Percentiles rank a stretch among this genome's conserved stretches.
Conservation (phyloP, 2,113 vertebrate species). For the Ptyas mucosa region DNA sequence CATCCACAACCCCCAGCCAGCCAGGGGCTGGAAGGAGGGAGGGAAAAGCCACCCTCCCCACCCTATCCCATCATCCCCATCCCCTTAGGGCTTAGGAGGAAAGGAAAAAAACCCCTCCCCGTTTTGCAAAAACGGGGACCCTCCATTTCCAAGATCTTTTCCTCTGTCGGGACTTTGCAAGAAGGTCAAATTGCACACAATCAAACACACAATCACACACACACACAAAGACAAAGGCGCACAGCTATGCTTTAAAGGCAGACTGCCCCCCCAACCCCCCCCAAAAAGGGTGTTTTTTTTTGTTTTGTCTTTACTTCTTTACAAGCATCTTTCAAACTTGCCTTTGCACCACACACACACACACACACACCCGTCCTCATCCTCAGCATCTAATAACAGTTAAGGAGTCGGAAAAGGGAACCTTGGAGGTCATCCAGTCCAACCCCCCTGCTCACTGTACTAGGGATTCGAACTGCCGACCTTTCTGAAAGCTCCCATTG, state of each 20-base stretch:
- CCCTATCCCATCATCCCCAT: not conserved
- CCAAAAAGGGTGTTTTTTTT: too few relatives aligned
- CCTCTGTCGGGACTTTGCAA: not conserved
- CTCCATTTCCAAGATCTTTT: not conserved
- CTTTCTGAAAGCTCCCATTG: not conserved
- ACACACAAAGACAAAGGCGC: not conserved
- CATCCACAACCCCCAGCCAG: not conserved
- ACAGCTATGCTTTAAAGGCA: not conserved
- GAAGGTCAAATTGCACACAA: not conserved
- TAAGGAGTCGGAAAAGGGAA: too few relatives aligned
- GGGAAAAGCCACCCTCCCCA: not conserved
- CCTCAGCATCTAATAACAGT: too few relatives aligned
- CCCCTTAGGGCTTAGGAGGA: not conserved
- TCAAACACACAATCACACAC: too few relatives aligned
- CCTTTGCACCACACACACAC: not conserved
- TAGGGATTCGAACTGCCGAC: too few relatives aligned
- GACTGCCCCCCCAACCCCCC: too few relatives aligned
- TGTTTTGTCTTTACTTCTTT: not conserved
- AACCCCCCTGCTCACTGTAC: too few relatives aligned
- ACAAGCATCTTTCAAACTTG: not conserved
- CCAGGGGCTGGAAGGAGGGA: not conserved
- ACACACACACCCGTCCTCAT: rapidly evolving
- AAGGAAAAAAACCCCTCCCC: not conserved
- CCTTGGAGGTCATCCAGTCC: too few relatives aligned
- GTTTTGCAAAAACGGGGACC: not conserved